Evolutionary conservation across 2,888 invertebrate species (phyloP), one percentile per base, ranked within the genome.

Genomic region (Poecilus cupreus): DNA sequence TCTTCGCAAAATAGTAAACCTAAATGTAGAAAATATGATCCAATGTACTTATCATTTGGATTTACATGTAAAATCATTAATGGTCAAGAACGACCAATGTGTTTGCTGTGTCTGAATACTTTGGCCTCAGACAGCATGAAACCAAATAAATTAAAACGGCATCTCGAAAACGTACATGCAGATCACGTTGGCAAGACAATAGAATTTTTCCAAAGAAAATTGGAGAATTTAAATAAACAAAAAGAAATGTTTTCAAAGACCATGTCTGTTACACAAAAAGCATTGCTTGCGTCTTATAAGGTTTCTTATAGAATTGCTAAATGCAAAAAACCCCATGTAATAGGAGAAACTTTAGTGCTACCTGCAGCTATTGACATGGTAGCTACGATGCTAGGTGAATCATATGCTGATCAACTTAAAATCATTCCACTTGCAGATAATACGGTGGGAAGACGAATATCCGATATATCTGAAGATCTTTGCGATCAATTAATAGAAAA

Each of bases 401-500:
- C 82, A 54, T 82, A 81, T 78, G 81, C 82, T 16, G 74, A 82
- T 49, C 80, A 80, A 80, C 37, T 82, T 80, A 20, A 54, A 76
- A 90, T 90, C 3, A 90, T 84, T 37, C 88, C 84, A 83, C 88
- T 88, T 72, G 83, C 84, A 82, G 74, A 82, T 78, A 70, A 78
- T 20, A 74, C 72, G 39, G 43, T 82, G 51, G 82, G 78, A 6
- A 82, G 82, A 78, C 68, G 77, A 82, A 82, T 78, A 54, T 54
- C 78, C 64, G 77, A 82, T 70, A 78, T 78, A 70, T 82, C 78
- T 54, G 82, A 82, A 51, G 70, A 82, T 78, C 51, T 78, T 78
- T 82, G 54, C 22, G 78, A 72, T 16, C 82, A 78, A 72, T 54
- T 82, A 77, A 11, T 78, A 76, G 64, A 51, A 64, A 76, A 64